phyloP scores from a whole-genome alignment of 2,797 vertebrate genomes.

The Lutjanus argentimaculatus region DNA sequence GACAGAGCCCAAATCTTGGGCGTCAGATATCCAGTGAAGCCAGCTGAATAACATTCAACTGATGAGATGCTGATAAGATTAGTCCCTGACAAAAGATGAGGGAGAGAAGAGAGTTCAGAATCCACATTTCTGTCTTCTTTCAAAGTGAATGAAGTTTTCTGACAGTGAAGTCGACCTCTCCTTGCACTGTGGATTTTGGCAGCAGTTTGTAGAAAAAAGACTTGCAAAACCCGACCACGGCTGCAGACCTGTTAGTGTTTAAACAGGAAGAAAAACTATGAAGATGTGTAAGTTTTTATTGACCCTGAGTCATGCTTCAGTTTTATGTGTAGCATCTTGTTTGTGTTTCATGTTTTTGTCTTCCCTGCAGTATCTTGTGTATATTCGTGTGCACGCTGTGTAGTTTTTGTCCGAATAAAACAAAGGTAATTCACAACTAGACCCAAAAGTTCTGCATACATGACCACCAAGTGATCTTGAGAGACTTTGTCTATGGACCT shows the following conservation, averaged over 20 bases:
- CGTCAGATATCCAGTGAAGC: constrained; percentile 8
- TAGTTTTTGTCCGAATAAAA: constrained; percentile 4
- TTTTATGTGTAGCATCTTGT: background rate
- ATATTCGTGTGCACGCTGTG: background rate
- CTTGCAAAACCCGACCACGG: no score
- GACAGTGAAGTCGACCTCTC: background rate
- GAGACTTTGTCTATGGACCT: background rate
- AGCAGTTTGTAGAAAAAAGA: background rate
- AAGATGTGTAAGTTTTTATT: background rate
- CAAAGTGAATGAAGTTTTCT: constrained; percentile 7
- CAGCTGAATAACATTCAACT: constrained; percentile 14
- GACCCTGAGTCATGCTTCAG: background rate
- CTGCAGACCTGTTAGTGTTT: background rate
- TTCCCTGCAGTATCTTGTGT: background rate
- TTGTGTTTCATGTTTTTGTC: background rate
- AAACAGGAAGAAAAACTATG: background rate
- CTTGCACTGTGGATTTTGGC: constrained; percentile 12
- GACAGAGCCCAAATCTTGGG: background rate
- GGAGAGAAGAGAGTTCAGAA: constrained; percentile 5
- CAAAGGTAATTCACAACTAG: constrained; percentile 38
- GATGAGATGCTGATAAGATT: constrained; percentile 18
- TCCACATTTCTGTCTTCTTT: background rate
- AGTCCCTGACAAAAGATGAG: constrained; percentile 3
- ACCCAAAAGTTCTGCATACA: constrained; percentile 13
- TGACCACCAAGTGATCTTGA: constrained; percentile 37